A percentile compares a stretch with the other conserved stretches of the same genome.
phyloP scores from a whole-genome alignment of 1,140 invertebrate species.

The Arion vulgaris region DNA sequence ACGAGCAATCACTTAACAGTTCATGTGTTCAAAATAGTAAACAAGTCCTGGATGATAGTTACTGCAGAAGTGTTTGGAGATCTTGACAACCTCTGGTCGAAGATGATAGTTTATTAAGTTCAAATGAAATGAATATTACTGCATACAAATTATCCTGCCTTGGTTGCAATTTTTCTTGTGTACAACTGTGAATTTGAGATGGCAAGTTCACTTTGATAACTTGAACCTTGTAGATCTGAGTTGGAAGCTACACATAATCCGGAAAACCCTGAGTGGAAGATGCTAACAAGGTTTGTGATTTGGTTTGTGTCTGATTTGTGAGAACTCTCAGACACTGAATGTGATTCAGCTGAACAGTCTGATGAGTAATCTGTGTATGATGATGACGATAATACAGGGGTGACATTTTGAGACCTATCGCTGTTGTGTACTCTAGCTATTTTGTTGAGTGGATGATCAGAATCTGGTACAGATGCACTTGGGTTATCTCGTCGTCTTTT shows the following conservation, averaged over 20 bases:
- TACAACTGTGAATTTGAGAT: background rate
- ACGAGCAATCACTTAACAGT: no score
- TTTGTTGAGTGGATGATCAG: conserved; percentile 45
- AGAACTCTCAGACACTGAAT: conserved; percentile 46
- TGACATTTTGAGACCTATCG: background rate
- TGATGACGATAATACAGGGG: conserved; percentile 41
- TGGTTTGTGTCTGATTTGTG: conserved; percentile 58
- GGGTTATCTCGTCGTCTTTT: conserved; percentile 43
- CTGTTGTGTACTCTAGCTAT: conserved; percentile 33
- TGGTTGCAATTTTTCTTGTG: background rate
- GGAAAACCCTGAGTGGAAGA: conserved; percentile 66
- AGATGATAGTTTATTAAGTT: no score
- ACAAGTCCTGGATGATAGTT: no score
- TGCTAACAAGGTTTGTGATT: conserved; percentile 64
- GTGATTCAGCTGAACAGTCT: conserved; percentile 24
- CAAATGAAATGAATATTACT: no score
- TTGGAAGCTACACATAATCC: conserved; percentile 53
- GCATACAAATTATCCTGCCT: background rate
- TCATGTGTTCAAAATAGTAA: no score
- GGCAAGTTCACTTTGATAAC: conserved; percentile 19
- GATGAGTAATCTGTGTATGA: conserved; percentile 39
- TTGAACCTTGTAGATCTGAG: background rate
- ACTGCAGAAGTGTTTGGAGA: no score
- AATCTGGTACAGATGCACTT: conserved; percentile 27
- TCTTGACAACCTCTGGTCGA: no score